phyloP scores from a whole-genome alignment of 2,113 vertebrate species.

The Clarias magur region DNA sequence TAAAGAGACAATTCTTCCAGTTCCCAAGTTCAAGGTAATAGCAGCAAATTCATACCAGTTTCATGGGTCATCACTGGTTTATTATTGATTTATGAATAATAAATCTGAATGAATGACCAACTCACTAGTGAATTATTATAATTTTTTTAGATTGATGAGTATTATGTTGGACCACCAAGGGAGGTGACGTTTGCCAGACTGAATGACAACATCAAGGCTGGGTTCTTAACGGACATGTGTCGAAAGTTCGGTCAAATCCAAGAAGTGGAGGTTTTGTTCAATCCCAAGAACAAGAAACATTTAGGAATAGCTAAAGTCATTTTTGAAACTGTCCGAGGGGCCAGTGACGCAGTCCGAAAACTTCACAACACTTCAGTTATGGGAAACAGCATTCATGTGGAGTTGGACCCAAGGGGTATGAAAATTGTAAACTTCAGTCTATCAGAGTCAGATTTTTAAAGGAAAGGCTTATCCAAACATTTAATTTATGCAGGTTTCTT shows the following conservation, averaged over 20 bases:
- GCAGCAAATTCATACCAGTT: not conserved
- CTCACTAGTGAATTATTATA: not conserved
- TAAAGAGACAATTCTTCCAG: slow-evolving; percentile 81
- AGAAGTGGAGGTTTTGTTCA: slow-evolving; percentile 92
- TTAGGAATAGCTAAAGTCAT: slow-evolving; percentile 91
- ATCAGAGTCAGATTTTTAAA: not conserved
- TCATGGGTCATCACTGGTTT: not conserved
- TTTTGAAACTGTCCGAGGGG: slow-evolving; percentile 87
- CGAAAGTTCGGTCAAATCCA: slow-evolving; percentile 88
- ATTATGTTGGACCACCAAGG: slow-evolving; percentile 91
- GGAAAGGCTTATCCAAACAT: not conserved
- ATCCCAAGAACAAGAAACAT: slow-evolving; percentile 95
- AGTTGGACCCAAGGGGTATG: slow-evolving; percentile 94
- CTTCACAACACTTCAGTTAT: slow-evolving; percentile 94
- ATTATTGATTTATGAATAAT: not conserved
- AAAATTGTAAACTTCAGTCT: not conserved
- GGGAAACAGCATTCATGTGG: slow-evolving; percentile 96
- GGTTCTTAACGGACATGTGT: slow-evolving; percentile 92
- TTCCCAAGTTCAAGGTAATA: slow-evolving; percentile 91
- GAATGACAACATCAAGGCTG: slow-evolving; percentile 92
- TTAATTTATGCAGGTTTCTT: not conserved
- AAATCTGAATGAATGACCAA: not conserved
- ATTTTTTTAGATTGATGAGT: slow-evolving; percentile 85
- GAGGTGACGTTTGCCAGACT: slow-evolving; percentile 95
- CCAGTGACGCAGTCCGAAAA: slow-evolving; percentile 84